Evolutionary conservation across 53 echinoderm and acorn worm genomes (phyloP).

Genomic region (Patiria pectinifera): DNA sequence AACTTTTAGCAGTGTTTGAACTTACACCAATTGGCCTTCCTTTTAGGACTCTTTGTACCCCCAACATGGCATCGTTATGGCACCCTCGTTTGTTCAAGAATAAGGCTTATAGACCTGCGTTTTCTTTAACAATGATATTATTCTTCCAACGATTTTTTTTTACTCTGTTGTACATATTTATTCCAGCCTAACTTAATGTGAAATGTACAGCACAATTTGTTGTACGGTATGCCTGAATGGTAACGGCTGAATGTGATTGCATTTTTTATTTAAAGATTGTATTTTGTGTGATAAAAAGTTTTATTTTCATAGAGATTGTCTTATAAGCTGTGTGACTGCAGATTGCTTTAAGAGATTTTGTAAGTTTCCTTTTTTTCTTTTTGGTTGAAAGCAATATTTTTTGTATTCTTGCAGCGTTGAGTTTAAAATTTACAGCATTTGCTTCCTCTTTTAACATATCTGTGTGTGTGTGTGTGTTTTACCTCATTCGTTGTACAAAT

Average conservation of each 20-base stretch:
- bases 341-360: background rate
- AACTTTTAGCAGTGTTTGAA: too few relatives aligned
- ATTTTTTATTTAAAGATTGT: background rate
- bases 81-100: background rate
- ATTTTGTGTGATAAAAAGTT: conserved; percentile 14
- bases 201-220: background rate
- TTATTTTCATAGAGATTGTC: conserved; percentile 16
- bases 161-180: background rate
- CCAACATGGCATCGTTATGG: background rate
- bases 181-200: background rate
- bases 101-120: background rate
- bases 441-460: too few relatives aligned
- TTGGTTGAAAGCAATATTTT: background rate
- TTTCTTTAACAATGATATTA: background rate
- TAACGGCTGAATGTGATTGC: background rate
- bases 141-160: background rate
- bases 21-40: too few relatives aligned
- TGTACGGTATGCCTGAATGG: background rate
- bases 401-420: background rate
- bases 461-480: background rate
- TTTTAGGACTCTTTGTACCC: too few relatives aligned
- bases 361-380: background rate
- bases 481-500: background rate
- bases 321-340: background rate
- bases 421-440: background rate